phyloP scores from a whole-genome alignment of 2,797 vertebrate species.

The Numenius phaeopus region DNA sequence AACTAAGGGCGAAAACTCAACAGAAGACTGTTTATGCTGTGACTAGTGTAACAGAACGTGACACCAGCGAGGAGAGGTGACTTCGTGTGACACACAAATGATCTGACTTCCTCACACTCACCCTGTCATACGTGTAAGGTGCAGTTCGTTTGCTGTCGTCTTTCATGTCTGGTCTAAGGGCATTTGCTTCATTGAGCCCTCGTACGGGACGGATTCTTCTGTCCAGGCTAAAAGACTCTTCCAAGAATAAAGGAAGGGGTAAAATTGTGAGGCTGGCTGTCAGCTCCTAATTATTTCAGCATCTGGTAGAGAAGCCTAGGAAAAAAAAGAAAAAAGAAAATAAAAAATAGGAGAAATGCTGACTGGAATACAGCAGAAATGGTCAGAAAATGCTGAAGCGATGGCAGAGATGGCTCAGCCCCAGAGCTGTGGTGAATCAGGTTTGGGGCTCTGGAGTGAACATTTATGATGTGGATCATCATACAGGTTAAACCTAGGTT shows the following conservation, averaged over 20 bases:
- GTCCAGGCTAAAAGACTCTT: background rate
- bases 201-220: background rate
- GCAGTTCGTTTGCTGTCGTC: background rate
- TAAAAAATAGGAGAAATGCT: background rate
- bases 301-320: accelerated
- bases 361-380: background rate
- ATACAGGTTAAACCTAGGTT: background rate
- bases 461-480: background rate
- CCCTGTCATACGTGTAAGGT: background rate
- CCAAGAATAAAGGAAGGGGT: background rate
- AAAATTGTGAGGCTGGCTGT: background rate
- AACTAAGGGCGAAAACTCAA: background rate
- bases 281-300: background rate
- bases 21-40: background rate
- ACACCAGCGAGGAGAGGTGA: background rate
- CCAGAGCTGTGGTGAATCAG: background rate
- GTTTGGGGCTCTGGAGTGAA: background rate
- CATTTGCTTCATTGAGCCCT: background rate
- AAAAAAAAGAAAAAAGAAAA: background rate
- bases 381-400: background rate
- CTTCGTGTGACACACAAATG: background rate
- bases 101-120: background rate
- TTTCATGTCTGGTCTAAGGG: background rate
- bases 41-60: background rate
- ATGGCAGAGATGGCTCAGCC: background rate